These are phyloP conservation scores for Collichthys lucidus DNA, from an alignment of 2,113 vertebrate genomes.

Conservation along the genomic window DNA sequence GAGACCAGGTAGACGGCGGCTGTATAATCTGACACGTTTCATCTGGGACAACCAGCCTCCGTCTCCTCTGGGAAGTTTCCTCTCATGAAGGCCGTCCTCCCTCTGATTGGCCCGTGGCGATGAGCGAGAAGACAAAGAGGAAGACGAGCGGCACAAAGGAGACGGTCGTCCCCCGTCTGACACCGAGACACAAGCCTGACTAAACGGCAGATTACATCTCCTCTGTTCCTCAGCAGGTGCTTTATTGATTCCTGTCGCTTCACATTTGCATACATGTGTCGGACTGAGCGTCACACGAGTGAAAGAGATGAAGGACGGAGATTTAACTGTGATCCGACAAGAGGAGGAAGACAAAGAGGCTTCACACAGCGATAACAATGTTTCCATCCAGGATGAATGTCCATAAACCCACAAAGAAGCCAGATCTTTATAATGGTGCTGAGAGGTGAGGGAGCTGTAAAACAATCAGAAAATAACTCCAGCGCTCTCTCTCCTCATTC, in stretches of 20 bases:
- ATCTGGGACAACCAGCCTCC: constrained; percentile 14
- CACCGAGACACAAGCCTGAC: constrained; percentile 17
- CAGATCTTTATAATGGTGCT: too few relatives aligned
- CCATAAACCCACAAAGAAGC: too few relatives aligned
- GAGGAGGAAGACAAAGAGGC: not conserved
- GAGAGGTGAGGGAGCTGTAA: too few relatives aligned
- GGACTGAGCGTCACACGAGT: not conserved
- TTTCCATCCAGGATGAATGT: too few relatives aligned
- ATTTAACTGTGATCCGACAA: not conserved
- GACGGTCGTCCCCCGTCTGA: constrained; percentile 7
- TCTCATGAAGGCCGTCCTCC: not conserved
- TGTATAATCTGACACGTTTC: constrained; percentile 36
- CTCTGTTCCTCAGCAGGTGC: constrained; percentile 20
- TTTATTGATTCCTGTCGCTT: constrained; percentile 53
- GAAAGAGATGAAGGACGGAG: constrained; percentile 18
- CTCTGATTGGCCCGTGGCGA: constrained; percentile 18
- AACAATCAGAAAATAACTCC: too few relatives aligned
- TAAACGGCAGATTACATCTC: constrained; percentile 40
- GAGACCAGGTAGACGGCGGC: not conserved
- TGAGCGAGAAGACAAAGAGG: constrained; percentile 29
- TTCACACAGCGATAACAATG: too few relatives aligned
- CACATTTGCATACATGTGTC: constrained; percentile 47
- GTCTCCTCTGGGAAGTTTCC: constrained; percentile 22
- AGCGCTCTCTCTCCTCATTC: too few relatives aligned
- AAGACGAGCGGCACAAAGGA: not conserved